Evolutionary conservation across 2,888 invertebrate species (phyloP).

Genomic region (Horisme vitalbata): DNA sequence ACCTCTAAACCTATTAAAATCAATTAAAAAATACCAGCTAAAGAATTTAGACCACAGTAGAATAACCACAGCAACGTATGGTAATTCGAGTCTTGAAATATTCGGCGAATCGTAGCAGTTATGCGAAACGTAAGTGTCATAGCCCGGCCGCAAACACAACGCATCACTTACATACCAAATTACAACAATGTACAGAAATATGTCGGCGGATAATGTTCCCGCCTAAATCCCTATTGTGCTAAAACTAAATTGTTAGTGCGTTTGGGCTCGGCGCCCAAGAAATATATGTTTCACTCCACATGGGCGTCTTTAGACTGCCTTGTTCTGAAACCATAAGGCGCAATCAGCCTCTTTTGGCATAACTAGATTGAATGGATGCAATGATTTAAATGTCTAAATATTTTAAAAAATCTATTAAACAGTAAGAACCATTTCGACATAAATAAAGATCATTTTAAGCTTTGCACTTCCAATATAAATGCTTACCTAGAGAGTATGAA

Average conservation of each 20-base stretch:
- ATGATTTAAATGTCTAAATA: too few relatives aligned
- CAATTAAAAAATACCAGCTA: too few relatives aligned
- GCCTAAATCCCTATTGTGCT: constrained; percentile 40
- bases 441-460: too few relatives aligned
- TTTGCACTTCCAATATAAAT: too few relatives aligned
- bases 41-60: neutral
- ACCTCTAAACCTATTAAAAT: too few relatives aligned
- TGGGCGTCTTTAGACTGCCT: too few relatives aligned
- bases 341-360: too few relatives aligned
- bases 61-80: constrained; percentile 7
- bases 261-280: constrained; percentile 11
- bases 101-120: constrained; percentile 13
- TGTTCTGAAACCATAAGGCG: too few relatives aligned
- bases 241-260: constrained; percentile 37
- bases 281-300: neutral
- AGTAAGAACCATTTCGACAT: too few relatives aligned
- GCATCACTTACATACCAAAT: constrained; percentile 43
- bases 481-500: too few relatives aligned
- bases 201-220: constrained; percentile 29
- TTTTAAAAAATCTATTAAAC: too few relatives aligned
- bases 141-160: constrained; percentile 27
- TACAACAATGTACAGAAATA: constrained; percentile 44
- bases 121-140: constrained; percentile 12
- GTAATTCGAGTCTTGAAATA: constrained; percentile 16
- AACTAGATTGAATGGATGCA: too few relatives aligned